Evolutionary conservation across 2,113 vertebrate genomes (phyloP), one percentile per base, ranked within the genome.

Genomic region (Panthera uncia): DNA sequence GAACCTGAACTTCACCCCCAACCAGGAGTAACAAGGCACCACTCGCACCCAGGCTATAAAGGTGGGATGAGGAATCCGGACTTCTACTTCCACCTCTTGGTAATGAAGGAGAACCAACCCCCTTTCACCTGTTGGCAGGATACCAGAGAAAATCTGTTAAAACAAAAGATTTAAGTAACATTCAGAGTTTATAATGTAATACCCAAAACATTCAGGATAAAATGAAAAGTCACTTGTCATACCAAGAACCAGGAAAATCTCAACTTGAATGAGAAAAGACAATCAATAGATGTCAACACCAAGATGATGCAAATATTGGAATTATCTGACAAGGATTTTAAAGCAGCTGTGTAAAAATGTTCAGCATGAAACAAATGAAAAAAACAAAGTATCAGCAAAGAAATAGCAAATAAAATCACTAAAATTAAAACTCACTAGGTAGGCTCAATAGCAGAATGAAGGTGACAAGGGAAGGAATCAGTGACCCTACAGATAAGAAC

Each of bases 171-270:
- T 84, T 84, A 84, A 76, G 65, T 89, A 96, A 81, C 50, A 89
- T 33, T 50, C 71, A 93, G 10, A 80, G 50, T 89, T 38, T 83
- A 50, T 33, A 86, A 57, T 31, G 48, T 31, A 89, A 91, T 48
- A 92, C 15, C 61, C n/a, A 48, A 93, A 88, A 83, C 36, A 31
- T 76, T 12, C 19, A 94, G 16, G 21, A 89, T 69, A 84, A 38
- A 76, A 74, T 41, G 7, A 61, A 89, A 89, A 86, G 25, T 33
- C 80, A 85, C 38, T 14, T 57, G 55, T 38, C 48, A 83, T 21
- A 96, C 21, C 65, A 84, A 96, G n/a, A 95, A 65, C 61, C 71
- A 89, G 27, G 63, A 93, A 73, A 66, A 95, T 65, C 21, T 81
- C 78, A 92, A 69, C 61, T 16, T 92, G 38, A 83, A 68, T n/a